Conservation (phyloP, 2,113 vertebrate genomes). For the Sorex fumeus region DNA sequence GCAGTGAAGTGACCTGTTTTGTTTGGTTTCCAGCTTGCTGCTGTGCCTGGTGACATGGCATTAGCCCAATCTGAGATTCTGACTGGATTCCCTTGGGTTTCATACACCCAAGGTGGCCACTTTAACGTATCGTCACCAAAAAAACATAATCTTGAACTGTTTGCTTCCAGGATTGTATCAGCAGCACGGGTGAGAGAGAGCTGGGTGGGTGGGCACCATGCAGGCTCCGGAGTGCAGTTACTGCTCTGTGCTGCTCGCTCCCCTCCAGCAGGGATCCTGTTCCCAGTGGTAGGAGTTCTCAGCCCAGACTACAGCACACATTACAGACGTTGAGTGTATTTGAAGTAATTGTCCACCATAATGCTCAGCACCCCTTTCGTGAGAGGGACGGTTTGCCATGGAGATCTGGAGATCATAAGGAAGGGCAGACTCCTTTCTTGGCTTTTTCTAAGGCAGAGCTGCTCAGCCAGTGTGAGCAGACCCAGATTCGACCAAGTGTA, state of each 20-base stretch:
- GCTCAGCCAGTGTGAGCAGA: too few species aligned
- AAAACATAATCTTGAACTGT: conserved; percentile 1
- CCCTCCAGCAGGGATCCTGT: background rate
- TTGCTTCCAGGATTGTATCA: background rate
- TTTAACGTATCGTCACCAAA: background rate
- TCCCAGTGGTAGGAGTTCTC: background rate
- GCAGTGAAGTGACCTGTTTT: background rate
- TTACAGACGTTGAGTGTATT: background rate
- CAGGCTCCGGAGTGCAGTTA: rapidly evolving
- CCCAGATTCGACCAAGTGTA: background rate
- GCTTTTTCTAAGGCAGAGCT: background rate
- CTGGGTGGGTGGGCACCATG: background rate
- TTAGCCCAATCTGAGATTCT: background rate
- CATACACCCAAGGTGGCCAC: too few species aligned
- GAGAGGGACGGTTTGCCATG: background rate
- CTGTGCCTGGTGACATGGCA: background rate
- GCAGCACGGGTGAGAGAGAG: background rate
- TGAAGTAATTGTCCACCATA: background rate
- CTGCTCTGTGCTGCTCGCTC: background rate
- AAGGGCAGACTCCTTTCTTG: background rate
- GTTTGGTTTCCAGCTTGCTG: background rate
- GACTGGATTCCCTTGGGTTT: background rate
- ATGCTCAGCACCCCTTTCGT: background rate
- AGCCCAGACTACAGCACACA: too few species aligned
- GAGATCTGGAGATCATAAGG: background rate